These are phyloP conservation scores for Pseudomyrmex flavicornis DNA, from an alignment of 1,140 invertebrate species.

Conservation along the genomic window DNA sequence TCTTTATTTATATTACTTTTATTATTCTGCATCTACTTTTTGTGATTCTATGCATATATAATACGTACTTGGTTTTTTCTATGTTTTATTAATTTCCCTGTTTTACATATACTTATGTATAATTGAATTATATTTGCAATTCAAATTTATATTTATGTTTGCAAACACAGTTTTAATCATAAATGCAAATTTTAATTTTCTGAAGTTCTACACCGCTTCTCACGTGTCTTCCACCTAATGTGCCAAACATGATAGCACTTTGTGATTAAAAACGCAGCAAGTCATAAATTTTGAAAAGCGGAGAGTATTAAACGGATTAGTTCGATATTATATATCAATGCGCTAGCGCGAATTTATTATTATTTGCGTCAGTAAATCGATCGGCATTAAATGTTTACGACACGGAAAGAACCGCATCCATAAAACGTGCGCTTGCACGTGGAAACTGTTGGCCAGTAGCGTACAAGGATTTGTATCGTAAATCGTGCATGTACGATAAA, in stretches of 20 bases:
- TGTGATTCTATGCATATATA: no score
- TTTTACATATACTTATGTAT: no score
- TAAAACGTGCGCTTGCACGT: slow-evolving; percentile 32
- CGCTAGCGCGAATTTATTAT: slow-evolving; percentile 51
- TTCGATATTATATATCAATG: slow-evolving; percentile 45
- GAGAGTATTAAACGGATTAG: slow-evolving; percentile 47
- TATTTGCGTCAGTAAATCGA: slow-evolving; percentile 60
- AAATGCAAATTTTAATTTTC: not conserved
- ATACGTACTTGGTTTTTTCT: no score
- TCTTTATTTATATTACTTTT: no score
- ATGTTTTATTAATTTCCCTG: no score
- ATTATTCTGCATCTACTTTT: no score
- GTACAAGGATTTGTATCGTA: slow-evolving; percentile 30
- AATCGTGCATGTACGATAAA: slow-evolving; percentile 15
- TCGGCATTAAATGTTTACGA: slow-evolving; percentile 69
- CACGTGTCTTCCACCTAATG: slow-evolving; percentile 8
- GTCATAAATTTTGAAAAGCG: slow-evolving; percentile 39
- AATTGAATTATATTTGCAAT: no score
- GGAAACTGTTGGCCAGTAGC: not conserved
- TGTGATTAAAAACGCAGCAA: slow-evolving; percentile 29
- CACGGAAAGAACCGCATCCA: slow-evolving; percentile 32
- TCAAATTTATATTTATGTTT: no score
- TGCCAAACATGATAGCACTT: not conserved
- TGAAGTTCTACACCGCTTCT: not conserved
- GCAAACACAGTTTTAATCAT: no score